phyloP scores from a whole-genome alignment of 2,797 vertebrate species.

The Syndactyla subalaris region DNA sequence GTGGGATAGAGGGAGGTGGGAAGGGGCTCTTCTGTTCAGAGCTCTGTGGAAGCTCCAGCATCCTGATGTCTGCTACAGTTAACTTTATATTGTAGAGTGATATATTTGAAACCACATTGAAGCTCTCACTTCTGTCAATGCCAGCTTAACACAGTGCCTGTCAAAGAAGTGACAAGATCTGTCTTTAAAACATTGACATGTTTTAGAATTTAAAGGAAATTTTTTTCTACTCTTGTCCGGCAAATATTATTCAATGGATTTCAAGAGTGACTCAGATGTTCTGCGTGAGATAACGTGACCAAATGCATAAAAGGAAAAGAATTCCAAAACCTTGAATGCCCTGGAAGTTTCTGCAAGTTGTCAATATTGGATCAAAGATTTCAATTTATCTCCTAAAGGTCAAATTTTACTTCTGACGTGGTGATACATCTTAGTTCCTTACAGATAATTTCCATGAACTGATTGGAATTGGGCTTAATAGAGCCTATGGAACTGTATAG shows the following conservation, averaged over 20 bases:
- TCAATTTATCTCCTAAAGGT: slow-evolving; percentile 17
- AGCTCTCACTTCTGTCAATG: neutral
- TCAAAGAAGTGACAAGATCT: neutral
- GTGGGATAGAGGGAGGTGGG: neutral
- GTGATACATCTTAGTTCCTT: neutral
- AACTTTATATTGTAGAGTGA: neutral
- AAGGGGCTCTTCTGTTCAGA: neutral
- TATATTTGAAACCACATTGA: neutral
- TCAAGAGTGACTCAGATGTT: neutral
- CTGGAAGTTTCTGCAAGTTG: neutral
- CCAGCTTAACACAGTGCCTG: neutral
- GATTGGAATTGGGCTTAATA: neutral
- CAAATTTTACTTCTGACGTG: slow-evolving; percentile 43
- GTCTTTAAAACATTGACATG: neutral
- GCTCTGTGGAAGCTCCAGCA: neutral
- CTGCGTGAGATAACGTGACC: neutral
- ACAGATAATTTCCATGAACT: slow-evolving; percentile 46
- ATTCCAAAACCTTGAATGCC: neutral
- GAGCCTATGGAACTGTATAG: neutral
- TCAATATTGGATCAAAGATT: neutral
- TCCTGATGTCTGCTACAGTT: neutral
- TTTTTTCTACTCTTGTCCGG: neutral
- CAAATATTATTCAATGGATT: neutral
- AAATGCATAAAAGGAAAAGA: neutral
- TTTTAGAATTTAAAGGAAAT: neutral